Base-by-base conservation (phyloP, 2,888 invertebrate genomes). In the Drosophila formosana region DNA sequence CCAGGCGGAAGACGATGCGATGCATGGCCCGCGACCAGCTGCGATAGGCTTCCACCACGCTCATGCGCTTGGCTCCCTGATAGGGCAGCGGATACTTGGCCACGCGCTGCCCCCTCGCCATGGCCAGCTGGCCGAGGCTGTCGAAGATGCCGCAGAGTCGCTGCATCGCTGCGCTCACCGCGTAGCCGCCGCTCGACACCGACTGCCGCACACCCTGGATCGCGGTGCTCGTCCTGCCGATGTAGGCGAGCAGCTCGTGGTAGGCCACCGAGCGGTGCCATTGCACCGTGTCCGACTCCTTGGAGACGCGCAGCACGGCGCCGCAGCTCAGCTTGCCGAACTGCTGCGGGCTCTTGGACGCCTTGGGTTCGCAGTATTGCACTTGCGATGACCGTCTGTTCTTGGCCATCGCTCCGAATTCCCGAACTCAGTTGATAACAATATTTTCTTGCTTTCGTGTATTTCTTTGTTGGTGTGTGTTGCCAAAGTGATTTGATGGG, bases 151-250 rank as follows among this genome's bases (percentile, higher is more conserved):
- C 88, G 18, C 96, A 76, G 8, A 98, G 89, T 72, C 94, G 95
- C 28, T 90, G 89, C 13, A 96, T 93, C 71, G 93, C 93, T 8
- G 26, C 6, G 93, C 92, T 49, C 96, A 96, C 75, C 94, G 91
- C 67, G 92, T 92, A 81, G 94, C 94, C 93, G 26, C 93, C 93
- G 30, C 18, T 32, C 8, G 11, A 0, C 1, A 43, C 3, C 3
- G 13, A 3, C 13, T 96, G 92, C 58, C 96, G 94, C 91, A 96
- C 96, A 11, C 96, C 96, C 92, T 96, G 96, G 4, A 98, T 95
- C 4, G 97, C 95, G 82, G 96, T 95, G 93, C 98, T 98, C 76
- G 98, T 94, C 0, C 96, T 95, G 75, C 96, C 94, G 78, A 98
- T 95, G 90, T 98, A 98, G 0, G 97, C 97, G 52, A 97, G 93